These are phyloP conservation scores for Heterohyrax brucei DNA, from an alignment of 2,797 vertebrate genomes.

Conservation along the genomic window DNA sequence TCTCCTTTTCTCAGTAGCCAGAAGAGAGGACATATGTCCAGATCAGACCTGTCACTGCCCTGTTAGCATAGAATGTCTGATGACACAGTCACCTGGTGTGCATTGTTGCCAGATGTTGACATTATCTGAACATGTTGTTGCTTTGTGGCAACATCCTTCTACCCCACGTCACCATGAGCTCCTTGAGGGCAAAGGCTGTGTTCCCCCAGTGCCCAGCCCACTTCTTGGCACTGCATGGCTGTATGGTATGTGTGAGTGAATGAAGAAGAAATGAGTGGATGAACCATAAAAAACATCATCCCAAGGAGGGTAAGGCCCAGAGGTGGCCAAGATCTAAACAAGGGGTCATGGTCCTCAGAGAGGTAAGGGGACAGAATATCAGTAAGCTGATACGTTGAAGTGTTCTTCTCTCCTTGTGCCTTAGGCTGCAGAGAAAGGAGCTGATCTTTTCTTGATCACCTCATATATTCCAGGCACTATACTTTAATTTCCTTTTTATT, in stretches of 20 bases:
- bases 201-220: slow-evolving; percentile 62
- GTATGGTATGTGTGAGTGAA: slow-evolving; percentile 62
- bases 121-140: neutral
- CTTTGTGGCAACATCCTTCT: neutral
- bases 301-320: slow-evolving; percentile 18
- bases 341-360: slow-evolving; percentile 38
- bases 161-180: neutral
- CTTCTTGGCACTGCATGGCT: slow-evolving; percentile 64
- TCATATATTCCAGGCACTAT: neutral
- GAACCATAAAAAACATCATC: slow-evolving; percentile 73
- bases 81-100: neutral
- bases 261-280: slow-evolving; percentile 72
- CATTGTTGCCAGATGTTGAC: neutral
- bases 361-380: slow-evolving; percentile 26
- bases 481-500: slow-evolving; percentile 51
- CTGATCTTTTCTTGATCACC: slow-evolving; percentile 31
- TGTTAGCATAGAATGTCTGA: neutral
- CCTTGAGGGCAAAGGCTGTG: slow-evolving; percentile 54
- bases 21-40: neutral
- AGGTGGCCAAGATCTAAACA: slow-evolving; percentile 72
- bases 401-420: neutral
- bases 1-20: neutral
- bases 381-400: neutral
- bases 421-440: neutral
- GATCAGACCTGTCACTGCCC: accelerated